Evolutionary conservation across 2,113 vertebrate genomes (phyloP).

Genomic region (Hemiprocne comata): DNA sequence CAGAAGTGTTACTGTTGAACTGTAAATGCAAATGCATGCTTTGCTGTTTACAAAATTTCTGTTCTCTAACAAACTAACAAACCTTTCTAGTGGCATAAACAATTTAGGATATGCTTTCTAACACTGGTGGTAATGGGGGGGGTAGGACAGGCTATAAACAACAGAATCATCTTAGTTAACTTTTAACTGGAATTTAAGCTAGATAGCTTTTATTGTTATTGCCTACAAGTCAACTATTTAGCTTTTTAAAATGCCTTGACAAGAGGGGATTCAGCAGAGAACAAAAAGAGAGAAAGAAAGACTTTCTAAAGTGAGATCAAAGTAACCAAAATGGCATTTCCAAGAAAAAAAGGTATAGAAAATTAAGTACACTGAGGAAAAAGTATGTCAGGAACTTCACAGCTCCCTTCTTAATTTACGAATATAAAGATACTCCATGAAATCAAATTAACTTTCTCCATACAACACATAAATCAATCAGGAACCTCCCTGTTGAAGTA

Average conservation of each 20-base stretch:
- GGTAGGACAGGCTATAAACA: background rate
- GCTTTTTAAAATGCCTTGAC: background rate
- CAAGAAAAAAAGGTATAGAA: background rate
- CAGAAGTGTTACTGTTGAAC: background rate
- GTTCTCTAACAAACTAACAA: background rate
- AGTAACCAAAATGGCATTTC: background rate
- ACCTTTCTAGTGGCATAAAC: background rate
- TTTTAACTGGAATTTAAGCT: background rate
- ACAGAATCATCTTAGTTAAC: background rate
- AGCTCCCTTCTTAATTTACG: background rate
- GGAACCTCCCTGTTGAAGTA: background rate
- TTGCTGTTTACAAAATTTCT: background rate
- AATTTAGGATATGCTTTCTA: background rate
- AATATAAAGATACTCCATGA: background rate
- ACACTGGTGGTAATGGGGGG: background rate
- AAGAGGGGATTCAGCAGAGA: background rate
- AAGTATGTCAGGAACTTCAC: background rate
- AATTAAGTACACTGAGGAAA: background rate
- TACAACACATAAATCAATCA: background rate
- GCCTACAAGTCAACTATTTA: background rate
- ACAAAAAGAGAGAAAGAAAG: background rate
- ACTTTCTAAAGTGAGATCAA: background rate
- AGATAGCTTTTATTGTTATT: background rate
- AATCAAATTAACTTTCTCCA: background rate
- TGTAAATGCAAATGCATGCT: background rate